These are phyloP conservation scores for Mormyrus lacerda DNA, from an alignment of 2,113 vertebrate genomes.

Conservation along the genomic window DNA sequence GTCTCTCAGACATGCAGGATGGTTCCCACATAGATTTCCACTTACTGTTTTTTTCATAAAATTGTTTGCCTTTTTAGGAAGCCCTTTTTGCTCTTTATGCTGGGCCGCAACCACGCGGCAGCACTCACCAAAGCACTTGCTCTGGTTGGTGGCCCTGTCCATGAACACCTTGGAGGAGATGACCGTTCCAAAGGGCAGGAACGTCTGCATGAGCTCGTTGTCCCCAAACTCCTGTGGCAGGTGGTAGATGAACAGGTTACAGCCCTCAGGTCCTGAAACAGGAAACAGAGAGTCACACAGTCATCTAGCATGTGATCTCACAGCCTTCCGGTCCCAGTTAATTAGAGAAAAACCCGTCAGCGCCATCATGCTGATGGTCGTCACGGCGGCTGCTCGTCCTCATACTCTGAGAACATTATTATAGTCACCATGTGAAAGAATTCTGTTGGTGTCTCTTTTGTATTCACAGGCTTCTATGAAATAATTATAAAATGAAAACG, in stretches of 20 bases:
- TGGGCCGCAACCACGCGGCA: too few species aligned
- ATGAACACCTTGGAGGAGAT: constrained; percentile 81
- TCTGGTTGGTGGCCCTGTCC: constrained; percentile 65
- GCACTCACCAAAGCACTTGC: constrained; percentile 62
- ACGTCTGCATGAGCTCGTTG: constrained; percentile 58
- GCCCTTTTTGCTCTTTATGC: not conserved
- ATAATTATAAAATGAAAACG: not conserved
- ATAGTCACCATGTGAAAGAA: not conserved
- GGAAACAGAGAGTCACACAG: constrained; percentile 33
- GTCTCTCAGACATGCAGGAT: not conserved
- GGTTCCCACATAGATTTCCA: not conserved
- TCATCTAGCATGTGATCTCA: not conserved
- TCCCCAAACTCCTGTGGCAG: constrained; percentile 79
- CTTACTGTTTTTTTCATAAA: not conserved
- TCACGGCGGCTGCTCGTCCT: not conserved
- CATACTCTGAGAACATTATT: not conserved
- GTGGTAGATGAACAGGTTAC: constrained; percentile 79
- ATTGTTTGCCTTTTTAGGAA: not conserved
- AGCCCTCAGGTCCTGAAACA: constrained; percentile 71
- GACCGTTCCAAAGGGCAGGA: constrained; percentile 68
- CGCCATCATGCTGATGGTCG: not conserved
- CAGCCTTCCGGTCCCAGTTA: not conserved
- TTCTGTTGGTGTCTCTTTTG: not conserved
- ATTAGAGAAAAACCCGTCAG: not conserved
- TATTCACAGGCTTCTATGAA: not conserved